Conservation (phyloP, 2,888 invertebrate genomes). For the Mimachlamys varia region DNA sequence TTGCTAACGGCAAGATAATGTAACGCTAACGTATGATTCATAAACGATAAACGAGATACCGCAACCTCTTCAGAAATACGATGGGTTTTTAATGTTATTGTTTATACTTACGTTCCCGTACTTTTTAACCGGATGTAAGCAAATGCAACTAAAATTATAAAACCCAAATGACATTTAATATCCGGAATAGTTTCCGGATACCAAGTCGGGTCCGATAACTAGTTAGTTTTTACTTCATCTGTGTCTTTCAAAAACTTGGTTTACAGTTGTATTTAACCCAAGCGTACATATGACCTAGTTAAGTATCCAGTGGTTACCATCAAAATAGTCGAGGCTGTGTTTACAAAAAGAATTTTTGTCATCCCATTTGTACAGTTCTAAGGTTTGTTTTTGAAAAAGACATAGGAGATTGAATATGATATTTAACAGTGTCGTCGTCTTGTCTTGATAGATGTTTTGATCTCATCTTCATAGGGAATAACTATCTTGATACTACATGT, state of each 20-base stretch:
- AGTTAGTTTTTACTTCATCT: not conserved
- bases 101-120: no score
- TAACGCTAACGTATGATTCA: no score
- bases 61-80: no score
- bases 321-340: not conserved
- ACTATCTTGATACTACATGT: no score
- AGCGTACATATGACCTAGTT: not conserved
- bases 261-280: not conserved
- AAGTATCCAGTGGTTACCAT: constrained; percentile 20
- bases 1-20: no score
- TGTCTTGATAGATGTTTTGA: no score
- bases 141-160: not conserved
- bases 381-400: constrained; percentile 6
- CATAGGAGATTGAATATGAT: not conserved
- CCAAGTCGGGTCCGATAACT: not conserved
- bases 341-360: not conserved
- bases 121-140: not conserved
- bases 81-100: no score
- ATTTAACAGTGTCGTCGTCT: no score
- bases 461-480: no score
- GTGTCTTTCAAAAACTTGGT: not conserved
- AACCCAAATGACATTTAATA: not conserved
- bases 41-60: no score
- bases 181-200: not conserved
- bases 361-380: not conserved